phyloP scores from a whole-genome alignment of 2,888 invertebrate genomes.

The Eupithecia exiguata region DNA sequence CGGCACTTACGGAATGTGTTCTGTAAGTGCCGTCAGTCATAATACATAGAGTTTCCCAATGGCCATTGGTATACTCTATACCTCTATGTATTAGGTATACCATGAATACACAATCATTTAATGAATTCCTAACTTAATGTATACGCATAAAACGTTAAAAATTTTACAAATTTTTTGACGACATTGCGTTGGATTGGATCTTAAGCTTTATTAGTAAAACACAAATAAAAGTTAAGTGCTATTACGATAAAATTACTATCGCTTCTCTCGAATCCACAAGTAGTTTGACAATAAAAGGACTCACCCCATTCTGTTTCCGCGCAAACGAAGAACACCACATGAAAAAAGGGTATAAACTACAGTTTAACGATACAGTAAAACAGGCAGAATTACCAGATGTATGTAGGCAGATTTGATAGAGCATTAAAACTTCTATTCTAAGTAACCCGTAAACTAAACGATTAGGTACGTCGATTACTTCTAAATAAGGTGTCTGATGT shows the following conservation, averaged over 20 bases:
- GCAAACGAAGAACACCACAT: slow-evolving; percentile 71
- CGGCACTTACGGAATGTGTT: not conserved
- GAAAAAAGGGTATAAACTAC: slow-evolving; percentile 77
- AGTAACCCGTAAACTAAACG: slow-evolving; percentile 60
- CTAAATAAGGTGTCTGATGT: slow-evolving; percentile 20
- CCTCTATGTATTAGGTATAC: too few relatives aligned
- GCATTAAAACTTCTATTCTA: slow-evolving; percentile 63
- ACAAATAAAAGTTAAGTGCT: slow-evolving; percentile 54
- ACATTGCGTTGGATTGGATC: slow-evolving; percentile 32
- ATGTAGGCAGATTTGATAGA: slow-evolving; percentile 70
- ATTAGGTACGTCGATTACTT: slow-evolving; percentile 43
- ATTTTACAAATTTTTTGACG: slow-evolving; percentile 29
- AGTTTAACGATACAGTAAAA: slow-evolving; percentile 76
- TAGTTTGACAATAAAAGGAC: slow-evolving; percentile 71
- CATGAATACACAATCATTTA: not conserved
- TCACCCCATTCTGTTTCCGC: slow-evolving; percentile 84
- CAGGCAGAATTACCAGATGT: slow-evolving; percentile 62
- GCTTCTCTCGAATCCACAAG: slow-evolving; percentile 70
- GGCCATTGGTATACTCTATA: not conserved
- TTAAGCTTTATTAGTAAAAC: slow-evolving; percentile 55
- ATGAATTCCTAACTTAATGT: not conserved
- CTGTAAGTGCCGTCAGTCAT: too few relatives aligned
- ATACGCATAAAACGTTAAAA: not conserved
- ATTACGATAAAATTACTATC: slow-evolving; percentile 53
- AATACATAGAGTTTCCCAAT: too few relatives aligned